Percentiles rank a stretch among this genome's conserved stretches.
Conservation (phyloP, 2,888 invertebrate species). For the Stenotaenia linearis region DNA sequence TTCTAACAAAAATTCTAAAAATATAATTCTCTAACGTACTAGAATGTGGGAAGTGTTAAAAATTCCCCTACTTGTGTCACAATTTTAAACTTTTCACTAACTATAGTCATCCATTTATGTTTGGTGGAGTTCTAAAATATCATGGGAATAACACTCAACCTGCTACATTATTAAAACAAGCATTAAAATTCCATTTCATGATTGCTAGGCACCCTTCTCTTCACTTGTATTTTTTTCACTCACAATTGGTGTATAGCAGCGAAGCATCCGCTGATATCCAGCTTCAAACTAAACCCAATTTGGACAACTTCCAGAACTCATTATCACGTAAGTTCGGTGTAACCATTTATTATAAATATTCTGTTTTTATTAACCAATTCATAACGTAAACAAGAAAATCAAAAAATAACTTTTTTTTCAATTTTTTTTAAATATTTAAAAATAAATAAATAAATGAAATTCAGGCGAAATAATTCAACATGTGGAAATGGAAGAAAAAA, state of each 20-base stretch:
- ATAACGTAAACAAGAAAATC: background rate
- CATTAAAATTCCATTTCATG: constrained; percentile 26
- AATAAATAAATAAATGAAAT: too few relatives aligned
- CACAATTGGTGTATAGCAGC: background rate
- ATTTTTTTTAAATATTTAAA: background rate
- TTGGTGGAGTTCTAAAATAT: background rate
- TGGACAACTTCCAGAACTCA: constrained; percentile 11
- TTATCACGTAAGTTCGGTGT: background rate
- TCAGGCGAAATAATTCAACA: constrained; percentile 10
- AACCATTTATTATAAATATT: background rate
- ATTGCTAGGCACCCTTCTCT: constrained; percentile 8
- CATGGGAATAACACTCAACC: constrained; percentile 7
- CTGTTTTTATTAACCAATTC: background rate
- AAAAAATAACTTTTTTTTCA: background rate
- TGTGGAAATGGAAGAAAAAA: constrained; percentile 21
- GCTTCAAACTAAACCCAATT: background rate
- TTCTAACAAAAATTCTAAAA: too few relatives aligned
- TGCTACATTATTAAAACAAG: constrained; percentile 8
- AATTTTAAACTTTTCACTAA: background rate
- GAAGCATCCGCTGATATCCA: constrained; percentile 5
- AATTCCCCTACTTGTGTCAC: background rate
- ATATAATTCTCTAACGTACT: background rate
- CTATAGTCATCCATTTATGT: background rate
- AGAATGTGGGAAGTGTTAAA: background rate
- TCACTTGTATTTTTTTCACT: background rate